A percentile compares a stretch with the other conserved stretches of the same genome.
Evolutionary conservation across 2,113 vertebrate species (phyloP).

Genomic region (Perca flavescens): DNA sequence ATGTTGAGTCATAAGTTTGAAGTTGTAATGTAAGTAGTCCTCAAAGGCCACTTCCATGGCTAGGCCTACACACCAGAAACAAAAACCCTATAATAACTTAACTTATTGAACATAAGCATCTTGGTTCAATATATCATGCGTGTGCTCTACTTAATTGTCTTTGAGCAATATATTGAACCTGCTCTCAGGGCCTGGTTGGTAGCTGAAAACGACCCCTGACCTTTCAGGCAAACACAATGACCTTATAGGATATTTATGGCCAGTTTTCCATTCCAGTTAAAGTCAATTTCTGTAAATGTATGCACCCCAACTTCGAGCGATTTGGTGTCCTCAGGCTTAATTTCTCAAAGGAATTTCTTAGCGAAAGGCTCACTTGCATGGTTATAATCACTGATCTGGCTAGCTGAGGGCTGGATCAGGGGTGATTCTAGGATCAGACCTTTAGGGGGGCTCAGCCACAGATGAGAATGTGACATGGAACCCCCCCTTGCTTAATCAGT

Average conservation of each 20-base stretch:
- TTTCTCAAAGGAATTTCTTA: not conserved
- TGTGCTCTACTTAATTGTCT: not conserved
- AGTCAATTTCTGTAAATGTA: constrained; percentile 17
- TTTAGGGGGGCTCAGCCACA: too few species aligned
- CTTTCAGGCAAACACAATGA: not conserved
- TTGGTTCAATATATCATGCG: not conserved
- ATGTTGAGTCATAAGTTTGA: constrained; percentile 37
- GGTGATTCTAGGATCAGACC: too few species aligned
- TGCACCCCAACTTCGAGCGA: constrained; percentile 1
- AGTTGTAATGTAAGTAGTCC: constrained; percentile 10
- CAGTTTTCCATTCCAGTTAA: not conserved
- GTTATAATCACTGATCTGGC: not conserved
- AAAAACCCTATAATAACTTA: not conserved
- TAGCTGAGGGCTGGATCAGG: not conserved
- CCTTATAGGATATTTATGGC: not conserved
- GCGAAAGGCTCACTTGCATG: not conserved
- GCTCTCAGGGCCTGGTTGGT: not conserved
- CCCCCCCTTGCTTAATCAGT: too few species aligned
- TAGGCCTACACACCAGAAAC: not conserved
- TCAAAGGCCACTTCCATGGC: constrained; percentile 16
- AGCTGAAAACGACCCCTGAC: constrained; percentile 10
- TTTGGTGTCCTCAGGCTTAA: not conserved
- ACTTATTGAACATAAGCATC: not conserved
- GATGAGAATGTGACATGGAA: too few species aligned
- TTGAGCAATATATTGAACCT: not conserved